Base-by-base conservation (phyloP, 1,140 invertebrate species). In the Agrilus planipennis region DNA sequence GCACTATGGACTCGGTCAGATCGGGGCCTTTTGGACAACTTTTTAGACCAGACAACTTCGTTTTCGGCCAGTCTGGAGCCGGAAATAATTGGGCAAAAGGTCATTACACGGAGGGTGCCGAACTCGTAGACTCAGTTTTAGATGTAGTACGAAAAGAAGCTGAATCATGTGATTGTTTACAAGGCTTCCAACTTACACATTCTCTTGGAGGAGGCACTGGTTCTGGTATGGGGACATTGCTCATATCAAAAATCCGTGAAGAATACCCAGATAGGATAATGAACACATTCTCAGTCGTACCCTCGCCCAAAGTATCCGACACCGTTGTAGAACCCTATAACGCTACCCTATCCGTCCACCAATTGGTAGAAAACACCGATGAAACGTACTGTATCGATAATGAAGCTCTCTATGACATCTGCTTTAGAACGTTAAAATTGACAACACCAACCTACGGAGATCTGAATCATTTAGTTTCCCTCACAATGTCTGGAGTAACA, bases 81-180 rank as follows among this genome's bases (percentile, higher is more conserved):
- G 79, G 77, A n/a, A 89, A 90, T 62, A 90, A 91, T 66, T 89
- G 87, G 79, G 85, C 86, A 22, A 89, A 90, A 60, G 87, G 87
- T 32, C 85, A 90, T 60, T 94, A 94, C 71, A 94, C 90, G 34
- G 80, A 81, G 54, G 90, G 79, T 36, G 79, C 79, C 17, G 81
- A 84, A 57, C 62, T 85, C 2, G 77, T 83, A 2, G 84, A 89
- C 54, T 72, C 75, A 27, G 81, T 85, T 2, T 59, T 89, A 17
- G 84, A 89, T 57, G 79, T 86, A 10, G 76, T 88, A 1, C 69
- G 84, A 32, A 82, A 77, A 55, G 84, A 88, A 61, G 72, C 75
- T 21, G 83, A 87, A 60, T 66, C 65, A 29, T 81, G 78, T 52
- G 79, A 81, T 46, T 77, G 76, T 54, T 56, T 81, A 18, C 76